These are phyloP conservation scores for Macrotus californicus DNA, from an alignment of 2,113 vertebrate genomes.

Conservation along the genomic window DNA sequence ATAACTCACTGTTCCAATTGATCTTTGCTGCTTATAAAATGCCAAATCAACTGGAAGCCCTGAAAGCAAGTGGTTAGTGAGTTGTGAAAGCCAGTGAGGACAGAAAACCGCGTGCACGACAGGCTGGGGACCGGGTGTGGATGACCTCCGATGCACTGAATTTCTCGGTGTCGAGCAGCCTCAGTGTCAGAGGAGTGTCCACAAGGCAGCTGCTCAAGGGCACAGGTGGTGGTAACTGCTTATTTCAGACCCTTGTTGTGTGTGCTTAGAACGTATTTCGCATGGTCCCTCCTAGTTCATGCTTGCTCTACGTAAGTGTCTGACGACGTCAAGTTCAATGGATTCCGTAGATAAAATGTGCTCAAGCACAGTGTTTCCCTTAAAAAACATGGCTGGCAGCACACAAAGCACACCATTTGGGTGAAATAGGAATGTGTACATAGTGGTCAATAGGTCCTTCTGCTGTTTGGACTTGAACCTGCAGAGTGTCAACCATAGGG, in stretches of 20 bases:
- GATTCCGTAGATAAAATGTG: not conserved
- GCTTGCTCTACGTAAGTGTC: not conserved
- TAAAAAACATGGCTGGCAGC: not conserved
- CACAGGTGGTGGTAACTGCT: accelerated
- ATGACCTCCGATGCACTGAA: not conserved
- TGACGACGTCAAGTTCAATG: not conserved
- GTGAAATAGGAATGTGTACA: accelerated
- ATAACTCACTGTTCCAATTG: conserved; percentile 62
- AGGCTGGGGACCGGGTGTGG: accelerated
- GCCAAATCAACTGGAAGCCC: not conserved
- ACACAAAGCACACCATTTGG: accelerated
- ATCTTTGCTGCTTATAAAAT: conserved; percentile 41
- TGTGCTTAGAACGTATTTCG: not conserved
- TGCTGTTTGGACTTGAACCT: not conserved
- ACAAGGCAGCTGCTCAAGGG: not conserved
- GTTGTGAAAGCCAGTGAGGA: not conserved
- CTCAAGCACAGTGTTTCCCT: not conserved
- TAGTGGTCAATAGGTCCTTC: accelerated
- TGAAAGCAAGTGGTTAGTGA: not conserved
- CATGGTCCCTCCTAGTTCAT: not conserved
- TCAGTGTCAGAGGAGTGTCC: not conserved
- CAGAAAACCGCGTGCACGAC: not conserved
- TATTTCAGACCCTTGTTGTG: not conserved
- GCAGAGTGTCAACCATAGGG: not conserved
- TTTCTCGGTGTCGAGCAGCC: not conserved